A percentile compares a stretch with the other conserved stretches of the same genome.
phyloP scores from a whole-genome alignment of 1,140 invertebrate species.

The Ceratina australensis region DNA sequence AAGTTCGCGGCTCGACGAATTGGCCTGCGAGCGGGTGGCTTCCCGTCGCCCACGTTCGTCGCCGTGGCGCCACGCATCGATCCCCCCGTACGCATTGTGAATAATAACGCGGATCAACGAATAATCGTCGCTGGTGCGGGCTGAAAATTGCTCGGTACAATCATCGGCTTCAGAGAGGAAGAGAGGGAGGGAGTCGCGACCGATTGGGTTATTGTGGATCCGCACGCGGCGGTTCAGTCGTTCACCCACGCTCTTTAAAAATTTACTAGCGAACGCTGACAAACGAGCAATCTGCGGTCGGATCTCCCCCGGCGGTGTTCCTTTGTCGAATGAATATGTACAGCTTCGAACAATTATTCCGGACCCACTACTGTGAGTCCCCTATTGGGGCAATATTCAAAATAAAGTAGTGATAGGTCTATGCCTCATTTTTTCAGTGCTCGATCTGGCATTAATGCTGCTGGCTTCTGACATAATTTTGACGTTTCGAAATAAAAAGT shows the following conservation, averaged over 20 bases:
- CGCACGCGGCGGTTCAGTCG: background rate
- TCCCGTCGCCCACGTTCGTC: conserved; percentile 43
- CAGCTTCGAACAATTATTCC: no score
- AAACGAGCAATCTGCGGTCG: background rate
- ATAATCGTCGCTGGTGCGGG: conserved; percentile 28
- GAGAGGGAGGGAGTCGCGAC: background rate
- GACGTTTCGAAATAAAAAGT: no score
- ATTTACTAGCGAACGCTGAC: background rate
- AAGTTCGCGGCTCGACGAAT: conserved; percentile 27
- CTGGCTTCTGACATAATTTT: no score
- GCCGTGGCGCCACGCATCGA: conserved; percentile 31
- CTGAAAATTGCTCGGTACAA: conserved; percentile 33
- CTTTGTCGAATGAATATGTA: background rate
- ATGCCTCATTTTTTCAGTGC: no score
- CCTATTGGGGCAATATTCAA: no score
- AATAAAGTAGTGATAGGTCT: no score
- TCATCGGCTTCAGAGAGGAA: background rate
- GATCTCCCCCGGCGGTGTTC: background rate
- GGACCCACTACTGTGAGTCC: no score
- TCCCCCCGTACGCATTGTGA: background rate
- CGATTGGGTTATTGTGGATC: conserved; percentile 12
- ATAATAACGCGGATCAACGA: conserved; percentile 22
- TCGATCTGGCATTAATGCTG: no score
- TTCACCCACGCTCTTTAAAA: conserved; percentile 17
- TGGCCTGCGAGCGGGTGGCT: background rate